Evolutionary conservation across 2,797 vertebrate genomes (phyloP).

Genomic region (Cirrhinus molitorella): DNA sequence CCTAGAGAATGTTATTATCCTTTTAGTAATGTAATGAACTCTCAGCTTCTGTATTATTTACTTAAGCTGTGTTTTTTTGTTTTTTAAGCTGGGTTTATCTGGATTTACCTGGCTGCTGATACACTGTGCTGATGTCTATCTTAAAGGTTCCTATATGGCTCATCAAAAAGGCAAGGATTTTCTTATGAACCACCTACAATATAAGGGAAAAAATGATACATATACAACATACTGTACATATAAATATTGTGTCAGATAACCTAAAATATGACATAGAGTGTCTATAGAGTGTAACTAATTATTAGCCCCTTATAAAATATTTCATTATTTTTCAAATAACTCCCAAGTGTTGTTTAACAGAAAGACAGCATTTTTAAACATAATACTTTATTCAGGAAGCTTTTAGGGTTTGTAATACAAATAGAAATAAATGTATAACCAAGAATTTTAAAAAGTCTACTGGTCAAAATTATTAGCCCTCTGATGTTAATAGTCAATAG

Average conservation of each 20-base stretch:
- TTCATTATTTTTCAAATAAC: too few species aligned
- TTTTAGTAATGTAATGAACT: slow-evolving; percentile 32
- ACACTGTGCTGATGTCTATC: slow-evolving; percentile 88
- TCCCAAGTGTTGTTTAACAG: too few species aligned
- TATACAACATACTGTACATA: background rate
- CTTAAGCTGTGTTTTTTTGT: background rate
- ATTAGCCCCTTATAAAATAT: too few species aligned
- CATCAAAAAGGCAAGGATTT: slow-evolving; percentile 87
- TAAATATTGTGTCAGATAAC: background rate
- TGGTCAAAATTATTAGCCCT: too few species aligned
- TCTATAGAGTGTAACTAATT: too few species aligned
- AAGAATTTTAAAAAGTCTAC: too few species aligned
- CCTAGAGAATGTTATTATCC: slow-evolving; percentile 19
- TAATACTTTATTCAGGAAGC: too few species aligned
- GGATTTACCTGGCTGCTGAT: slow-evolving; percentile 88
- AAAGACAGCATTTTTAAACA: too few species aligned
- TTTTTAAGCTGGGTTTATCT: background rate
- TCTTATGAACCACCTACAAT: slow-evolving; percentile 89
- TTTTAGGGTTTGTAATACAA: too few species aligned
- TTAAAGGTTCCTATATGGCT: slow-evolving; percentile 90
- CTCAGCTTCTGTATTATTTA: background rate
- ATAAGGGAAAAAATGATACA: background rate
- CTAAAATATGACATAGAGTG: too few species aligned
- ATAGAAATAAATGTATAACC: too few species aligned
- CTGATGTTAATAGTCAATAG: too few species aligned